Evolutionary conservation across 2,888 invertebrate genomes (phyloP), one percentile per base, ranked within the genome.

Genomic region (Mythimna pallens): DNA sequence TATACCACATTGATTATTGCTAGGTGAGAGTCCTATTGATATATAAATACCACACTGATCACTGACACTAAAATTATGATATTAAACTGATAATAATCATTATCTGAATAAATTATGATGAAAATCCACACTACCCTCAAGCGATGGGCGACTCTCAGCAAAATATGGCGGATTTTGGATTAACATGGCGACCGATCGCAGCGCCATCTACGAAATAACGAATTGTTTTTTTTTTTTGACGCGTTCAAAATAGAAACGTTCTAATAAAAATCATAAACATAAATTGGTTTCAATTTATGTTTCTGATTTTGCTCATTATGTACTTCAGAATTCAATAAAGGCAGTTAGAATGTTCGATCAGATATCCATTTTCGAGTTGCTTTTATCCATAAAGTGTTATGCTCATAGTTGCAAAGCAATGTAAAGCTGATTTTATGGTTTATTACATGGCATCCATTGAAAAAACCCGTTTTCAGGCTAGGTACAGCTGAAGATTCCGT

Each of bases 141-240:
- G 90, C 92, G 92, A 93, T 90, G 94, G 94, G 93, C 94, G 94
- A 95, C 94, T 94, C 94, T 87, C 93, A 93, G 92, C 90, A 94
- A 94, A 95, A 95, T 93, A 96, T 96, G 95, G 96, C 95, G 95
- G 95, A 95, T 93, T 90, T 89, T 74, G 84, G 87, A 90, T 81
- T 88, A 94, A 95, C 90, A 95, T 95, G 95, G 95, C 95, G 92
- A 89, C 89, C 89, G 90, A 90, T 78, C 71, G 83, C 85, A 89
- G 84, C 90, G 93, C 92, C 94, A 91, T 89, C 94, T 94, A 84
- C 78, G 74, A 84, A 83, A 81, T 70, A 78, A 77, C 65, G 52
- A 50, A 17, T 65, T 69, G 70, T 74, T 79, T 78, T 85, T 47
- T 30, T 36, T 79, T 88, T 85, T 54, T 67, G 67, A 9, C 59